Conservation (phyloP, 2,888 invertebrate genomes). For the Hydraecia micacea region DNA sequence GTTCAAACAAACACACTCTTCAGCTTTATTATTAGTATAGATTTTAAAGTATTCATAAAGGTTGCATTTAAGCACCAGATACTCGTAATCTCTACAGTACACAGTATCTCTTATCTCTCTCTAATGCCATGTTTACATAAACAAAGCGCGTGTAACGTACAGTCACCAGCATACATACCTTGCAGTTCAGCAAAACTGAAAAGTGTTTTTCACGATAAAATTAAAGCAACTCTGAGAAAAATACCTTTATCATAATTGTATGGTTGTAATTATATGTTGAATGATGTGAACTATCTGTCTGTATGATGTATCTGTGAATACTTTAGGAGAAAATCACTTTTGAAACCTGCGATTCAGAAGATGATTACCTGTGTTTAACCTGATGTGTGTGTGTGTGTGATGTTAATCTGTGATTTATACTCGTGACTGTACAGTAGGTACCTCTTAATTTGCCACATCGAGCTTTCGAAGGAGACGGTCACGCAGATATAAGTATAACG, state of each 20-base stretch:
- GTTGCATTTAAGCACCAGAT: neutral
- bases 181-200: neutral
- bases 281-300: neutral
- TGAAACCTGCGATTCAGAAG: neutral
- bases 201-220: neutral
- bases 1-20: neutral
- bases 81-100: neutral
- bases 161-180: neutral
- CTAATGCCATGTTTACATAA: slow-evolving; percentile 1
- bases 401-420: neutral
- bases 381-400: no score
- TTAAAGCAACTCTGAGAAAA: neutral
- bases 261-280: neutral
- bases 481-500: neutral
- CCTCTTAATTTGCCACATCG: neutral
- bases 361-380: no score
- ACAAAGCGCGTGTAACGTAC: neutral
- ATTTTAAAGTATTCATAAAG: neutral
- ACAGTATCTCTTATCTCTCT: neutral
- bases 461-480: neutral
- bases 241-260: neutral
- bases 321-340: neutral
- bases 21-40: neutral
- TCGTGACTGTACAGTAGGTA: neutral
- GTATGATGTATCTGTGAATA: neutral